Evolutionary conservation across 2,797 vertebrate genomes (phyloP).

Genomic region (Danio choprae): DNA sequence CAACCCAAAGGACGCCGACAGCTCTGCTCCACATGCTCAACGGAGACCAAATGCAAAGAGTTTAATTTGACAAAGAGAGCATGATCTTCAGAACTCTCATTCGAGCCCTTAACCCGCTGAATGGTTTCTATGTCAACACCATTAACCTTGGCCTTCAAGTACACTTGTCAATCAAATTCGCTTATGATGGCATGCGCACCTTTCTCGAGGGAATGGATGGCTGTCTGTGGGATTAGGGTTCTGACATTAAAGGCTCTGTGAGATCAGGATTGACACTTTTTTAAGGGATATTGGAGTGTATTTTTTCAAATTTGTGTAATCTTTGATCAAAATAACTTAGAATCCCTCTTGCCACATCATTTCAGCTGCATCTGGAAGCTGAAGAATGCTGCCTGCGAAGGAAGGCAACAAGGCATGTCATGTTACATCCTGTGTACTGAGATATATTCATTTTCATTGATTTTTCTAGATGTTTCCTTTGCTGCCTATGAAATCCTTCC

Average conservation of each 20-base stretch:
- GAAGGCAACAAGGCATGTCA: too few species aligned
- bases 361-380: too few species aligned
- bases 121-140: constrained; percentile 56
- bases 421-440: too few species aligned
- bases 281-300: too few species aligned
- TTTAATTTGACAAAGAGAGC: constrained; percentile 45
- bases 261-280: too few species aligned
- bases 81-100: constrained; percentile 41
- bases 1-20: constrained; percentile 53
- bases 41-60: constrained; percentile 34
- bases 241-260: not conserved
- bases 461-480: too few species aligned
- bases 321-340: too few species aligned
- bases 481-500: too few species aligned
- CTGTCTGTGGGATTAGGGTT: constrained; percentile 22
- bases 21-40: constrained; percentile 54
- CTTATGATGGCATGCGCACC: not conserved
- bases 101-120: constrained; percentile 35
- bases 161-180: constrained; percentile 44
- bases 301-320: too few species aligned
- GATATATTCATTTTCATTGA: too few species aligned
- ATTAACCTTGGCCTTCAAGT: constrained; percentile 58
- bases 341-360: too few species aligned
- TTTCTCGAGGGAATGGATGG: constrained; percentile 31
- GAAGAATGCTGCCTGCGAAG: too few species aligned